Evolutionary conservation across 2,113 vertebrate genomes (phyloP).

Genomic region (Choloepus hoffmanni): DNA sequence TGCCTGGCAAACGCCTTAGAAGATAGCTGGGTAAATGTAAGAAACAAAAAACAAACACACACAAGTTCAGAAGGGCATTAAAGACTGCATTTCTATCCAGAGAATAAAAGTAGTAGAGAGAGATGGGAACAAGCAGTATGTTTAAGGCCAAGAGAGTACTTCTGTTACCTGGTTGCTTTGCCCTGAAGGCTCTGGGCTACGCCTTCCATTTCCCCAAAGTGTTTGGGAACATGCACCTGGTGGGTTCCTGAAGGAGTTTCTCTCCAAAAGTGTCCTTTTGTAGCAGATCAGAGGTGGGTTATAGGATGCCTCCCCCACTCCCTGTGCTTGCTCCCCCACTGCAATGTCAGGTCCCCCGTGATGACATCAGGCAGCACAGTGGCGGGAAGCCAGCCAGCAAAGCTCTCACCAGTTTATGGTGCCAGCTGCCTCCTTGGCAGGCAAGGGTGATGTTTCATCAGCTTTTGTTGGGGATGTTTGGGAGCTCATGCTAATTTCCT

Average conservation of each 20-base stretch:
- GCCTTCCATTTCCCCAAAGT: neutral
- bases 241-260: neutral
- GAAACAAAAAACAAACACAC: neutral
- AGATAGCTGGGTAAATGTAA: neutral
- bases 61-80: neutral
- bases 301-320: slow-evolving; percentile 5
- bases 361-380: slow-evolving; percentile 69
- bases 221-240: neutral
- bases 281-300: neutral
- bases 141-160: slow-evolving; percentile 33
- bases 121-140: neutral
- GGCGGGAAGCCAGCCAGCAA: neutral
- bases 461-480: slow-evolving; percentile 81
- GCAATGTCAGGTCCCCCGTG: slow-evolving; percentile 39
- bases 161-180: neutral
- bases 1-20: neutral
- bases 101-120: slow-evolving; percentile 57
- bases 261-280: neutral
- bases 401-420: slow-evolving; percentile 64
- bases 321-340: slow-evolving; percentile 50
- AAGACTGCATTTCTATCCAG: slow-evolving; percentile 31
- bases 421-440: slow-evolving; percentile 81
- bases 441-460: slow-evolving; percentile 73
- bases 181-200: neutral
- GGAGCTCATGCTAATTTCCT: slow-evolving; percentile 76